Percentiles rank a stretch among this genome's conserved stretches.
These are phyloP conservation scores for Tetraodon nigroviridis DNA, from an alignment of 2,113 vertebrate genomes.

Conservation along the genomic window DNA sequence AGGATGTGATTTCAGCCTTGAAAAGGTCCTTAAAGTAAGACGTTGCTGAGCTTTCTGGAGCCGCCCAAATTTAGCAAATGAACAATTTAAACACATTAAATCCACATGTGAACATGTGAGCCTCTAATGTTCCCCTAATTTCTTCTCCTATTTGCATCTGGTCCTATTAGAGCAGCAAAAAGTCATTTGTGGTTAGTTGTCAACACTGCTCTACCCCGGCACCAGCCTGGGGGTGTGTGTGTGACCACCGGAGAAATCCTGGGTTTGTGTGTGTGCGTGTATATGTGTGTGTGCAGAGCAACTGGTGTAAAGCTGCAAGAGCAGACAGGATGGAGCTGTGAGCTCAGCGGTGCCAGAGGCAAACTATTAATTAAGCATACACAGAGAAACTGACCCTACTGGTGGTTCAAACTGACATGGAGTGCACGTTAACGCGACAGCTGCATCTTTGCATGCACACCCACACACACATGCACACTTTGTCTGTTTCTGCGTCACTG, in stretches of 20 bases:
- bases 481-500: no score
- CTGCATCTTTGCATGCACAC: slow-evolving; percentile 25
- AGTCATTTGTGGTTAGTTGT: slow-evolving; percentile 6
- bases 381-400: slow-evolving; percentile 64
- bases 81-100: no score
- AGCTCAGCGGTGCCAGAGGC: slow-evolving; percentile 57
- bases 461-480: slow-evolving; percentile 30
- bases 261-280: slow-evolving; percentile 38
- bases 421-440: neutral
- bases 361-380: slow-evolving; percentile 71
- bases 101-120: neutral
- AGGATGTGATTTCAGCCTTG: slow-evolving; percentile 47
- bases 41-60: neutral
- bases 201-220: slow-evolving; percentile 14
- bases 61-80: neutral
- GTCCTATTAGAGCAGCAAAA: neutral
- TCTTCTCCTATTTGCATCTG: neutral
- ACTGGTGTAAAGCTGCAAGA: slow-evolving; percentile 46
- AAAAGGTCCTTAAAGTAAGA: slow-evolving; percentile 42
- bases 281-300: slow-evolving; percentile 35
- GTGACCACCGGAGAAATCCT: slow-evolving; percentile 23
- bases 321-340: slow-evolving; percentile 54
- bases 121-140: neutral
- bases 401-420: slow-evolving; percentile 42
- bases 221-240: slow-evolving; percentile 49